A percentile compares a stretch with the other conserved stretches of the same genome.
Evolutionary conservation across 2,113 vertebrate genomes (phyloP).

Genomic region (Antidorcas marsupialis): DNA sequence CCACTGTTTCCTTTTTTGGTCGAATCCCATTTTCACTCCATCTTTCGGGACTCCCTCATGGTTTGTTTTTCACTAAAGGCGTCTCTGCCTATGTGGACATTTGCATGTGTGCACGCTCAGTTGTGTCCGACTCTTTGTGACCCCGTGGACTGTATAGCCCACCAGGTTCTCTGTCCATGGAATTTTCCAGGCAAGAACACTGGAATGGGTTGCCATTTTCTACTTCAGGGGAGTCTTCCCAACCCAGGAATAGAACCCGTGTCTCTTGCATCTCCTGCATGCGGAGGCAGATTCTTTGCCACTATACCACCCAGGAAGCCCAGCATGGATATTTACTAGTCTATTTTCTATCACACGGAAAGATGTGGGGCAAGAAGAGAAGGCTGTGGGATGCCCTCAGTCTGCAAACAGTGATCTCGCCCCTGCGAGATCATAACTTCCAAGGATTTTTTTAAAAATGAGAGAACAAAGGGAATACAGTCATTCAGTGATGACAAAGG

Average conservation of each 20-base stretch:
- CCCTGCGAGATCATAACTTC: not conserved
- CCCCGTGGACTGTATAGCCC: not conserved
- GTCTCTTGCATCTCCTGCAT: not conserved
- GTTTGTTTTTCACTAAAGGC: not conserved
- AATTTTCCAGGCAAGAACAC: not conserved
- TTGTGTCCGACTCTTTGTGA: not conserved
- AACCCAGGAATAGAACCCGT: not conserved
- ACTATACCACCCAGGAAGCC: not conserved
- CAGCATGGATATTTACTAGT: not conserved
- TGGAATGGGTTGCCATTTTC: not conserved
- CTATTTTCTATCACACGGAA: not conserved
- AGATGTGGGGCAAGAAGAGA: no score
- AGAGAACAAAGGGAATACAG: not conserved
- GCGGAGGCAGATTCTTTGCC: not conserved
- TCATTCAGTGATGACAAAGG: not conserved
- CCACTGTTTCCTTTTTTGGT: not conserved
- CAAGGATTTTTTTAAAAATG: not conserved
- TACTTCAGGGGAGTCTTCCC: not conserved
- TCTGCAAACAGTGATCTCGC: not conserved
- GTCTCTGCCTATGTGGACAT: not conserved
- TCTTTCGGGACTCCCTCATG: not conserved
- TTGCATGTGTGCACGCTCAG: accelerated
- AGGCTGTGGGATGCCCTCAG: not conserved
- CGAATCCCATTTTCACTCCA: not conserved
- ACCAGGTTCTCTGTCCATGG: not conserved